Conservation (phyloP, 1,140 invertebrate species). For the Lepidurus couesii region DNA sequence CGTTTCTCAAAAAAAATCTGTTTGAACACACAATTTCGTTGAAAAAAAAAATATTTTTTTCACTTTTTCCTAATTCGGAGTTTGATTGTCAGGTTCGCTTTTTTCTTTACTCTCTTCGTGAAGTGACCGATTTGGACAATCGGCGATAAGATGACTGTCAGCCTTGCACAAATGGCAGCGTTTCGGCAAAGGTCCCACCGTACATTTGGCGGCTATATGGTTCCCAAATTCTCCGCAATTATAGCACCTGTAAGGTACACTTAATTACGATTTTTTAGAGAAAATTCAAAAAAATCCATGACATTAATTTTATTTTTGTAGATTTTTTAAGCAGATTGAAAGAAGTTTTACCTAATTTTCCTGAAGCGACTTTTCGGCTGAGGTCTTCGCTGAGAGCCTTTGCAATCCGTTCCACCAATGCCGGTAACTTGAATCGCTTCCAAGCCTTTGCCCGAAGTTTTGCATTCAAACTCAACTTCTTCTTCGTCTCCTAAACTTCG, state of each 20-base stretch:
- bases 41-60: background rate
- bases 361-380: constrained; percentile 69
- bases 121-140: constrained; percentile 56
- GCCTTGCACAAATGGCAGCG: constrained; percentile 81
- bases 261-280: background rate
- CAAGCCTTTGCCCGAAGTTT: constrained; percentile 71
- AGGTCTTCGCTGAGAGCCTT: constrained; percentile 68
- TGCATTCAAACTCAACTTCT: constrained; percentile 77
- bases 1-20: no score
- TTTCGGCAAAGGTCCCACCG: constrained; percentile 76
- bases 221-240: constrained; percentile 87
- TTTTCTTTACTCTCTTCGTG: constrained; percentile 10
- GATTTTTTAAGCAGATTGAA: background rate
- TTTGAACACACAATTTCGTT: background rate
- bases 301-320: background rate
- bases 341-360: constrained; percentile 64
- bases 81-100: background rate
- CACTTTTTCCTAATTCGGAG: background rate
- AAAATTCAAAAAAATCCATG: background rate
- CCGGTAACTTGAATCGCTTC: constrained; percentile 78
- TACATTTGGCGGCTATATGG: constrained; percentile 82
- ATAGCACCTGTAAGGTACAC: constrained; percentile 61
- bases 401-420: constrained; percentile 64
- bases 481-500: constrained; percentile 79
- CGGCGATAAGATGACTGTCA: constrained; percentile 76